Percentiles rank a stretch among this genome's conserved stretches.
Evolutionary conservation across 2,888 invertebrate species (phyloP).

Genomic region (Tetropium fuscum): DNA sequence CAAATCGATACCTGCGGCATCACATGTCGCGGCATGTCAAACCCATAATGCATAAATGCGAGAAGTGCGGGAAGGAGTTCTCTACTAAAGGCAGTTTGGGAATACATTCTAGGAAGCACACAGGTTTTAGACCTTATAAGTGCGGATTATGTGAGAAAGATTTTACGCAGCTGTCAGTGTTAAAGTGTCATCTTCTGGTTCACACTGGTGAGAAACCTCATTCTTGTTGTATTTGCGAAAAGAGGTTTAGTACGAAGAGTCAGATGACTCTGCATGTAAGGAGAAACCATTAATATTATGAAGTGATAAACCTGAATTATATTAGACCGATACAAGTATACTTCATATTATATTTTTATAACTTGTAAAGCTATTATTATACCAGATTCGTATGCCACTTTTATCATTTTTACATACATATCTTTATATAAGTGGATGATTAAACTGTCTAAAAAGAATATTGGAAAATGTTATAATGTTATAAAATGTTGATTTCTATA

Average conservation of each 20-base stretch:
- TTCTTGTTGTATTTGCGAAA: neutral
- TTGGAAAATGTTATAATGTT: too few relatives aligned
- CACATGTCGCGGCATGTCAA: neutral
- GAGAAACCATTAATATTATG: conserved; percentile 63
- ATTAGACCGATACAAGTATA: too few relatives aligned
- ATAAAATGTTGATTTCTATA: too few relatives aligned
- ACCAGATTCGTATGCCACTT: too few relatives aligned
- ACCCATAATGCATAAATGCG: conserved; percentile 55
- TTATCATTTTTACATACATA: too few relatives aligned
- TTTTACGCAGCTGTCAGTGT: conserved; percentile 15
- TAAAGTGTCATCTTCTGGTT: neutral
- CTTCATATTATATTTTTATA: too few relatives aligned
- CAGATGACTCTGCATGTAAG: conserved; percentile 65
- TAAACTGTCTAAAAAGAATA: too few relatives aligned
- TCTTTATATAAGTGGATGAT: too few relatives aligned
- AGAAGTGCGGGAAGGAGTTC: conserved; percentile 65
- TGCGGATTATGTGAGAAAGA: conserved; percentile 66
- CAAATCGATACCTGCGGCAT: neutral
- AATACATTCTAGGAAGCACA: conserved; percentile 63
- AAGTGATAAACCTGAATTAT: too few relatives aligned
- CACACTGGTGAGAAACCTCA: neutral
- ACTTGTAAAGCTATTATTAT: too few relatives aligned
- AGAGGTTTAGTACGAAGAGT: conserved; percentile 49
- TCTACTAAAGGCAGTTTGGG: conserved; percentile 66
- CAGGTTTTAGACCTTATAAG: conserved; percentile 66